Evolutionary conservation across 2,888 invertebrate species (phyloP).

Genomic region (Drosophila heteroneura): DNA sequence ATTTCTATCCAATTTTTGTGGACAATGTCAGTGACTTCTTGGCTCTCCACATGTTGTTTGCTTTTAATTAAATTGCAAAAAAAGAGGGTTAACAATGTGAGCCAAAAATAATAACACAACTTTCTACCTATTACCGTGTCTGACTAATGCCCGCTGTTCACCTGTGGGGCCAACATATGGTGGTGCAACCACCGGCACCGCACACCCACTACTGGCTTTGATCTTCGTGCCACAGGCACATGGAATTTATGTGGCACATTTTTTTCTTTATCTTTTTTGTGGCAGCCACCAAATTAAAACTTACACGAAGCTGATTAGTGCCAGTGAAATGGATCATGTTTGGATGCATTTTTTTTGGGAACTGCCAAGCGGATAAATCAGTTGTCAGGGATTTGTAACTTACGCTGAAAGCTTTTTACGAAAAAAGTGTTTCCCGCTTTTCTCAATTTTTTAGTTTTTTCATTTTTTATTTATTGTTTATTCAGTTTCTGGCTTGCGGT

Average conservation of each 20-base stretch:
- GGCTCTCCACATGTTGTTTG: conserved; percentile 8
- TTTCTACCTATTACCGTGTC: conserved; percentile 63
- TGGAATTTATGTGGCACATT: conserved; percentile 68
- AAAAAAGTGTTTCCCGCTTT: conserved; percentile 1
- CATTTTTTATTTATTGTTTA: conserved; percentile 67
- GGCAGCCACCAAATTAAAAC: conserved; percentile 38
- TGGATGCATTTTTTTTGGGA: conserved; percentile 29
- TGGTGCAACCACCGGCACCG: conserved; percentile 1
- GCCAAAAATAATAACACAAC: conserved; percentile 9
- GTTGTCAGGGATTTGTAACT: conserved; percentile 54
- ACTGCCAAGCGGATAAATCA: conserved; percentile 63
- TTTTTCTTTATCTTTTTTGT: background rate
- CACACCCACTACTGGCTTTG: conserved; percentile 61
- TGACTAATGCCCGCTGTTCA: conserved; percentile 22
- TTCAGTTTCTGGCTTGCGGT: conserved; percentile 42
- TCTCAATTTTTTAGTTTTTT: conserved; percentile 42
- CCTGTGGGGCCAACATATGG: conserved; percentile 48
- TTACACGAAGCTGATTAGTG: conserved; percentile 55
- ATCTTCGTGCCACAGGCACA: conserved; percentile 58
- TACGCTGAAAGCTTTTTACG: conserved; percentile 66
- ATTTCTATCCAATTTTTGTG: conserved; percentile 26
- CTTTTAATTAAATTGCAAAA: conserved; percentile 63
- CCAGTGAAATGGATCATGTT: conserved; percentile 41
- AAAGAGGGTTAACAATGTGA: conserved; percentile 44
- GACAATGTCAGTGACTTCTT: conserved; percentile 50